Base-by-base conservation (phyloP, 1,140 invertebrate genomes). In the Diorhabda carinulata region DNA sequence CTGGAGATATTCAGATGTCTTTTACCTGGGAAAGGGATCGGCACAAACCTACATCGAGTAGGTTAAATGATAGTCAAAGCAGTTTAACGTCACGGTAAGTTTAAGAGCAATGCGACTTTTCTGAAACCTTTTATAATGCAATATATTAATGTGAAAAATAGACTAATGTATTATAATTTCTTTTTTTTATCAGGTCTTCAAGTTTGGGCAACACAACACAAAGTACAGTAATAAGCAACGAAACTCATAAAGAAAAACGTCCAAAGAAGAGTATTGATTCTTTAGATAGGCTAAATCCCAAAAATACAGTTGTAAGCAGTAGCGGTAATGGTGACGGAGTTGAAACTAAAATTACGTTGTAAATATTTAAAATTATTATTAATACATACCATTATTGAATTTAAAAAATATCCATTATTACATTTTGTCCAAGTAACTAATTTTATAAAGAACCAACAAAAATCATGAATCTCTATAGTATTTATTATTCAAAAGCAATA, bases 161-260 rank as follows among this genome's bases (percentile, higher is more conserved):
- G 41, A n/a, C n/a, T 7, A 60, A 60, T 25, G 1, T 60, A 40
- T 60, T 43, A 3, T 8, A 8, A 5, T 2, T 42, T 57, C 42
- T 9, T 2, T 9, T 64, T 56, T 44, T 65, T n/a, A 4, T 44
- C 45, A 67, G 73, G 10, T 73, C 72, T 57, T 78, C 74, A 4
- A 80, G 78, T 73, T 66, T 81, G 8, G 80, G 80, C 5, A 81
- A 81, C 64, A 74, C 74, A 43, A 81, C 79, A 2, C 78, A 80
- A 69, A 81, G 79, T 72, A 80, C 79, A 47, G 80, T 74, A 61
- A 69, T 80, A 45, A 81, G 80, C 66, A 72, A 74, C 64, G 77
- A 78, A 60, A 65, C 68, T 41, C 70, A 76, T 44, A 74, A 68
- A 64, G 74, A 76, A 64, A 72, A 72, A 43, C 67, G 74, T 6